Evolutionary conservation across 1,140 invertebrate species (phyloP).

Genomic region (Euglossa dilemma): DNA sequence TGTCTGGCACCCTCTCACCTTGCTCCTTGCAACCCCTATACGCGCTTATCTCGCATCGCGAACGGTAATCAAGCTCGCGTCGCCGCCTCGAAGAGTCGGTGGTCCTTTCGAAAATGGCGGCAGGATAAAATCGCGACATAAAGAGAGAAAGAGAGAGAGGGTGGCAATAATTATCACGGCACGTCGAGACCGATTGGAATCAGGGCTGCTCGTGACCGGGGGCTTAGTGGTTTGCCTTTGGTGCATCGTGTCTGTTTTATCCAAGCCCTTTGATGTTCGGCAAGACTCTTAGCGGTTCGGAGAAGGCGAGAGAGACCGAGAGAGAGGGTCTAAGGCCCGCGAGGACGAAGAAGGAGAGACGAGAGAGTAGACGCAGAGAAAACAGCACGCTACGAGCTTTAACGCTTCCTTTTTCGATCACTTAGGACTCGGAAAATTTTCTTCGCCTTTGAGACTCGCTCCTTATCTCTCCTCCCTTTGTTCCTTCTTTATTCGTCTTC

Average conservation of each 20-base stretch:
- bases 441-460: conserved; percentile 60
- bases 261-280: conserved; percentile 72
- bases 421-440: conserved; percentile 65
- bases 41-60: no score
- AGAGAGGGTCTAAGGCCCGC: background rate
- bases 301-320: background rate
- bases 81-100: no score
- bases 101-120: background rate
- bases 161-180: conserved; percentile 59
- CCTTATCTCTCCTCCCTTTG: conserved; percentile 15
- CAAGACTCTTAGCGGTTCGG: conserved; percentile 68
- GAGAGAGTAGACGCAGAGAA: conserved; percentile 15
- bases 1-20: no score
- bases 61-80: no score
- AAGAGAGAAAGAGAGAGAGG: background rate
- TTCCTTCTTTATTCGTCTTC: conserved; percentile 29
- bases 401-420: conserved; percentile 62
- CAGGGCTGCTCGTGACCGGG: conserved; percentile 36
- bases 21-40: no score
- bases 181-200: conserved; percentile 58
- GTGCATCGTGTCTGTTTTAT: conserved; percentile 64
- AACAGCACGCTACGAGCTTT: conserved; percentile 26
- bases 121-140: conserved; percentile 26
- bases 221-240: conserved; percentile 63
- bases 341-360: background rate